phyloP scores from a whole-genome alignment of 2,797 vertebrate genomes.

The Coreius guichenoti region DNA sequence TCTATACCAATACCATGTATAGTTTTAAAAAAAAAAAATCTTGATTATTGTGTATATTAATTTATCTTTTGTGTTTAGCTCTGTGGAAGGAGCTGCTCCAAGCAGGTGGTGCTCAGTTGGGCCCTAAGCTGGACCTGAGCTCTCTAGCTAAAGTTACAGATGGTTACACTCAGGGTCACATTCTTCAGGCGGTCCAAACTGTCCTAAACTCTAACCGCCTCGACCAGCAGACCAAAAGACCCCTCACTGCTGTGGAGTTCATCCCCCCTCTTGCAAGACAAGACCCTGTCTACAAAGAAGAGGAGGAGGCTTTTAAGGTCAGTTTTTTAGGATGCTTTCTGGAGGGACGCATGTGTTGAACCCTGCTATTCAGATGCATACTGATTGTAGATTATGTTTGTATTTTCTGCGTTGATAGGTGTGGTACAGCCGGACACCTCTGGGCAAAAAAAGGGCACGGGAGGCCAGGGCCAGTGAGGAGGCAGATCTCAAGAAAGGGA shows the following conservation, averaged over 20 bases:
- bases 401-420: slow-evolving; percentile 68
- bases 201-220: slow-evolving; percentile 78
- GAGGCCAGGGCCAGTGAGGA: slow-evolving; percentile 53
- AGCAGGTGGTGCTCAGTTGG: slow-evolving; percentile 66
- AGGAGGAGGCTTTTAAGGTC: slow-evolving; percentile 85
- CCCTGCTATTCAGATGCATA: neutral
- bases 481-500: slow-evolving; percentile 63
- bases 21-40: too few relatives aligned
- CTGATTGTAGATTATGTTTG: neutral
- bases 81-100: slow-evolving; percentile 81
- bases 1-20: neutral
- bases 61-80: slow-evolving; percentile 66
- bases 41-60: neutral
- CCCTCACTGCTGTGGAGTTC: slow-evolving; percentile 78
- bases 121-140: slow-evolving; percentile 73
- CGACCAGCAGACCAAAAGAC: slow-evolving; percentile 71
- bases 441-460: slow-evolving; percentile 74
- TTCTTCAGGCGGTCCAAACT: slow-evolving; percentile 65
- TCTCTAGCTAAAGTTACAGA: slow-evolving; percentile 83
- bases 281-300: slow-evolving; percentile 82
- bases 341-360: neutral
- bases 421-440: slow-evolving; percentile 84
- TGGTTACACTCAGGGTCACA: slow-evolving; percentile 82
- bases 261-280: slow-evolving; percentile 72
- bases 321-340: slow-evolving; percentile 19